These are phyloP conservation scores for Phalacrocorax aristotelis DNA, from an alignment of 2,113 vertebrate genomes.

Conservation along the genomic window DNA sequence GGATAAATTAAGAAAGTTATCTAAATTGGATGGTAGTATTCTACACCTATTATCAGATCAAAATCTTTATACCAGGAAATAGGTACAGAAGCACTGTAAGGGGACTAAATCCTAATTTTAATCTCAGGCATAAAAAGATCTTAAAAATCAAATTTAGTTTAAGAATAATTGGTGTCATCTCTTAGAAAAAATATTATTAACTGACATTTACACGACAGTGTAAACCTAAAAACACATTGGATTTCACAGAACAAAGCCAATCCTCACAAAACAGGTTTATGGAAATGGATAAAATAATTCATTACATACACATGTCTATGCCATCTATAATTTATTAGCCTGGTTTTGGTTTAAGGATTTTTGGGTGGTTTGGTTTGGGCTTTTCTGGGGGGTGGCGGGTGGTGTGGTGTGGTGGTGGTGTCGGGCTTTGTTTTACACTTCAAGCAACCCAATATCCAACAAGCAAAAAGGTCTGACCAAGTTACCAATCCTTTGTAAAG, in stretches of 20 bases:
- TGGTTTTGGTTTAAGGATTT: fast-evolving
- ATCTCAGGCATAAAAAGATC: neutral
- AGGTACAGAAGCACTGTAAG: neutral
- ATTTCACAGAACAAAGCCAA: neutral
- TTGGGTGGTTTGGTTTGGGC: neutral
- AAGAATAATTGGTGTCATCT: neutral
- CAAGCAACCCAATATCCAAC: neutral
- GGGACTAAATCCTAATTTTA: neutral
- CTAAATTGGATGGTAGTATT: neutral
- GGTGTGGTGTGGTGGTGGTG: too few species aligned
- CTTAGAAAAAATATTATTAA: neutral
- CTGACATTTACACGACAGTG: neutral
- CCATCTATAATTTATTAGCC: neutral
- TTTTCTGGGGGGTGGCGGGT: too few species aligned
- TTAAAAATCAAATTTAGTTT: neutral
- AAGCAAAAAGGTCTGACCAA: neutral
- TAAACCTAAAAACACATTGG: neutral
- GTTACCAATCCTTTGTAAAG: neutral
- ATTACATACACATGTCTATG: neutral
- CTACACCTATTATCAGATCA: neutral
- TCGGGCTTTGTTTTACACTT: neutral
- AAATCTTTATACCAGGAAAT: neutral
- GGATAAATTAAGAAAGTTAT: neutral
- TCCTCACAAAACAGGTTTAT: neutral
- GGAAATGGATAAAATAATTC: neutral